Evolutionary conservation across 1,140 invertebrate genomes (phyloP).

Genomic region (Hyles vespertilio): DNA sequence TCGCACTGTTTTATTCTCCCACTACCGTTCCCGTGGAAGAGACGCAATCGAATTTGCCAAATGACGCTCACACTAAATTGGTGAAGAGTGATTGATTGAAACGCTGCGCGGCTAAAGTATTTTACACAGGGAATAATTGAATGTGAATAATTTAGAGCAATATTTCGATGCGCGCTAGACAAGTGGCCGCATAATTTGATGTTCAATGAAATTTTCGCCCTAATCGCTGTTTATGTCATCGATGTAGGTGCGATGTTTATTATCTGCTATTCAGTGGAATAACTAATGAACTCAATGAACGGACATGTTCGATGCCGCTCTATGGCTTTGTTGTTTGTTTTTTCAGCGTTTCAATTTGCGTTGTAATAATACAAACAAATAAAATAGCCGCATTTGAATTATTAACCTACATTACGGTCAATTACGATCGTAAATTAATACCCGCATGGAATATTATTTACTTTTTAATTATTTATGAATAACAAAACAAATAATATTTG

Average conservation of each 20-base stretch:
- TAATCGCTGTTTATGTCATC: slow-evolving; percentile 5
- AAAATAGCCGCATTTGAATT: too few species aligned
- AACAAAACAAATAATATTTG: too few species aligned
- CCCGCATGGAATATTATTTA: too few species aligned
- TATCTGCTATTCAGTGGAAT: too few species aligned
- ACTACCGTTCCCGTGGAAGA: slow-evolving; percentile 46
- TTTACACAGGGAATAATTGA: slow-evolving; percentile 62
- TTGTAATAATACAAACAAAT: too few species aligned
- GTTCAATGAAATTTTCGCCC: slow-evolving; percentile 16
- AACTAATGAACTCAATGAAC: too few species aligned
- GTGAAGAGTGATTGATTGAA: slow-evolving; percentile 71
- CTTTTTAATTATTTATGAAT: too few species aligned
- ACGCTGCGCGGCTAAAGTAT: slow-evolving; percentile 54
- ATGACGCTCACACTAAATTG: slow-evolving; percentile 70
- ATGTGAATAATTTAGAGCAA: slow-evolving; percentile 57
- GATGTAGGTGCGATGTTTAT: background rate
- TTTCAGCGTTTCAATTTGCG: too few species aligned
- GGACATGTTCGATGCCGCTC: too few species aligned
- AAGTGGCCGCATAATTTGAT: slow-evolving; percentile 16
- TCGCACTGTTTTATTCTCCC: slow-evolving; percentile 61
- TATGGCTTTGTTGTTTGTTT: too few species aligned
- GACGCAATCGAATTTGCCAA: slow-evolving; percentile 70
- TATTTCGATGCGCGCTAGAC: slow-evolving; percentile 19
- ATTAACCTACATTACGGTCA: too few species aligned
- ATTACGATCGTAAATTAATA: too few species aligned